Conservation (phyloP, 2,797 vertebrate genomes). For the Scyliorhinus canicula region DNA sequence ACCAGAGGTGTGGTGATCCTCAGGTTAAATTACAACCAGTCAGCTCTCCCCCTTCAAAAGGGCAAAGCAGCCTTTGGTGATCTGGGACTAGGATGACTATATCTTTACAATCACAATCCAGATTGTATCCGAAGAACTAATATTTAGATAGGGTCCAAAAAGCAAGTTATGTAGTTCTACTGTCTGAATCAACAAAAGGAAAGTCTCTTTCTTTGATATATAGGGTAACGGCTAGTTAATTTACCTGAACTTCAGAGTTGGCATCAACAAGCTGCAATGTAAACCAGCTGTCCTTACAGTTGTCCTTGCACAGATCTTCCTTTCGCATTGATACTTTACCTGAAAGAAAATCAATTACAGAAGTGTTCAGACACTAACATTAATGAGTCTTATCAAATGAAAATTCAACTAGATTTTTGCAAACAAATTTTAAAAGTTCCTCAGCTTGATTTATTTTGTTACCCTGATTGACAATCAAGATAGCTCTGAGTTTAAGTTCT, state of each 20-base stretch:
- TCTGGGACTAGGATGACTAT: too few relatives aligned
- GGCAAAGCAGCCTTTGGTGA: too few relatives aligned
- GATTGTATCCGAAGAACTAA: background rate
- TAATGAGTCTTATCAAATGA: background rate
- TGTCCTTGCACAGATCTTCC: constrained; percentile 84
- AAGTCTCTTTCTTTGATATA: too few relatives aligned
- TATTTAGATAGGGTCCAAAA: background rate
- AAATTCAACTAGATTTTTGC: background rate
- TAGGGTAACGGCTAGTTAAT: too few relatives aligned
- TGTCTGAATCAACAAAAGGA: background rate
- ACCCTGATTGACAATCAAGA: background rate
- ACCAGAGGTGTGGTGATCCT: too few relatives aligned
- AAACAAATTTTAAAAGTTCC: background rate
- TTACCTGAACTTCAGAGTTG: constrained; percentile 95
- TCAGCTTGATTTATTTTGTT: background rate
- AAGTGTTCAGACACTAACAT: background rate
- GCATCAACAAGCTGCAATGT: constrained; percentile 87
- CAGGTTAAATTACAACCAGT: too few relatives aligned
- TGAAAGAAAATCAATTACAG: constrained; percentile 48
- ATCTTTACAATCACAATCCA: background rate
- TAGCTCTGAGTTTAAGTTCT: background rate
- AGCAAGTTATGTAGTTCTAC: background rate
- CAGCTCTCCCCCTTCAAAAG: too few relatives aligned
- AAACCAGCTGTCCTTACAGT: constrained; percentile 89
- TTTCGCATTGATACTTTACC: constrained; percentile 94